phyloP scores from a whole-genome alignment of 2,888 invertebrate species.

The Agrochola lychnidis region DNA sequence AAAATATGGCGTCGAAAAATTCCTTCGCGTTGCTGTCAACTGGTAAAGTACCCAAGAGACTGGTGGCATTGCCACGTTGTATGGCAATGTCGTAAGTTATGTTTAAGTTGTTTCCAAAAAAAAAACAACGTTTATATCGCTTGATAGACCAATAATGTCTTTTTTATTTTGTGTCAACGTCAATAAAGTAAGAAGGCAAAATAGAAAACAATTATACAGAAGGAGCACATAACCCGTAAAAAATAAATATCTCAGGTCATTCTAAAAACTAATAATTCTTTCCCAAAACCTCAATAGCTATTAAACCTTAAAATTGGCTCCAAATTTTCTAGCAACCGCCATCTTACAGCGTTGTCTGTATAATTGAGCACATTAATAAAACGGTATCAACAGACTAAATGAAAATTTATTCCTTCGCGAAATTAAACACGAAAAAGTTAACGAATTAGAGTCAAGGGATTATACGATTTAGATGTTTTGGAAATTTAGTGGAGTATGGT shows the following conservation, averaged over 20 bases:
- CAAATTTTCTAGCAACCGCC: slow-evolving; percentile 64
- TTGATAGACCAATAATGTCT: no score
- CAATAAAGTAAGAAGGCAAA: not conserved
- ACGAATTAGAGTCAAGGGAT: slow-evolving; percentile 65
- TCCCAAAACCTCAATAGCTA: slow-evolving; percentile 37
- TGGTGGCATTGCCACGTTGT: no score
- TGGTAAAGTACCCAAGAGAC: no score
- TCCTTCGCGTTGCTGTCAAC: no score
- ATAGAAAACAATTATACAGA: not conserved
- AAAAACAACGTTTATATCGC: no score
- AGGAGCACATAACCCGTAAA: no score
- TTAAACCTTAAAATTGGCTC: slow-evolving; percentile 52
- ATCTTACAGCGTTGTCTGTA: slow-evolving; percentile 69
- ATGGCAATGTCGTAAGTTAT: no score
- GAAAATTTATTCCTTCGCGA: slow-evolving; percentile 85
- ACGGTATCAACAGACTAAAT: slow-evolving; percentile 83
- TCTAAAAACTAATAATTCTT: slow-evolving; percentile 31
- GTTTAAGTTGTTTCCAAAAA: no score
- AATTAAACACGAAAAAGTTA: slow-evolving; percentile 82
- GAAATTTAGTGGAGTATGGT: slow-evolving; percentile 24
- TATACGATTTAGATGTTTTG: slow-evolving; percentile 47
- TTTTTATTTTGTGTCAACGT: no score
- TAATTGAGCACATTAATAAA: slow-evolving; percentile 86
- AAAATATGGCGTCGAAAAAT: no score
- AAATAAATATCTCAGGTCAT: not conserved